Evolutionary conservation across 1,140 invertebrate genomes (phyloP).

Genomic region (Meteorus sp.): DNA sequence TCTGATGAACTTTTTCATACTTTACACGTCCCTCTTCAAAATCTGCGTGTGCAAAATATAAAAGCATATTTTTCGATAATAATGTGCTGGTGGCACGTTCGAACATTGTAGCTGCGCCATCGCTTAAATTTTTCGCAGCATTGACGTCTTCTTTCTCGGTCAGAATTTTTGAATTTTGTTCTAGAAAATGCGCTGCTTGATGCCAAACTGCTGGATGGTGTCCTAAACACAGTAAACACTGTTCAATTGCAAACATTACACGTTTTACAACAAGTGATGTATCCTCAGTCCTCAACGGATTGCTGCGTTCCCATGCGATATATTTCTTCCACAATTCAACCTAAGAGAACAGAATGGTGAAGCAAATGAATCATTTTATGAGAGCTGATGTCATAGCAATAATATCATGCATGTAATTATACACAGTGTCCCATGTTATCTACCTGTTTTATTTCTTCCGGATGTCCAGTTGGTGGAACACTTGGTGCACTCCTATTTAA

Average conservation of each 20-base stretch:
- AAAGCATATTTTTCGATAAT: slow-evolving; percentile 87
- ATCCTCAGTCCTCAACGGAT: slow-evolving; percentile 95
- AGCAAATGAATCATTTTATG: slow-evolving; percentile 24
- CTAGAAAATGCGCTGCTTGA: slow-evolving; percentile 94
- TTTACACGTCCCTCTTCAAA: slow-evolving; percentile 97
- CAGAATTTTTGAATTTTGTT: slow-evolving; percentile 88
- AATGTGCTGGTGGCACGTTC: slow-evolving; percentile 88
- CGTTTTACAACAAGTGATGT: slow-evolving; percentile 87
- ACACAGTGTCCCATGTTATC: slow-evolving; percentile 24
- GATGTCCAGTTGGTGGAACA: slow-evolving; percentile 86
- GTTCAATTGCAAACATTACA: slow-evolving; percentile 99
- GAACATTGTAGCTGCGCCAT: slow-evolving; percentile 92
- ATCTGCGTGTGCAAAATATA: slow-evolving; percentile 98
- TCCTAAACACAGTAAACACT: slow-evolving; percentile 92
- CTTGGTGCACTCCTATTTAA: slow-evolving; percentile 93
- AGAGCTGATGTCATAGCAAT: too few species aligned
- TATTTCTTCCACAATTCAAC: slow-evolving; percentile 99
- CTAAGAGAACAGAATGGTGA: slow-evolving; percentile 54
- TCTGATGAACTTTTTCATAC: slow-evolving; percentile 96
- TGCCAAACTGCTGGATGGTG: slow-evolving; percentile 99
- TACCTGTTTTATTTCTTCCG: slow-evolving; percentile 93
- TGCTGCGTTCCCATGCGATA: slow-evolving; percentile 95
- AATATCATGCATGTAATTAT: slow-evolving; percentile 1
- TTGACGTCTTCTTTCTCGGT: slow-evolving; percentile 95
- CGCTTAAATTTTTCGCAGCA: slow-evolving; percentile 87